Base-by-base conservation (phyloP, 92 coral and sea anemone genomes). In the Parazoanthus darwini region DNA sequence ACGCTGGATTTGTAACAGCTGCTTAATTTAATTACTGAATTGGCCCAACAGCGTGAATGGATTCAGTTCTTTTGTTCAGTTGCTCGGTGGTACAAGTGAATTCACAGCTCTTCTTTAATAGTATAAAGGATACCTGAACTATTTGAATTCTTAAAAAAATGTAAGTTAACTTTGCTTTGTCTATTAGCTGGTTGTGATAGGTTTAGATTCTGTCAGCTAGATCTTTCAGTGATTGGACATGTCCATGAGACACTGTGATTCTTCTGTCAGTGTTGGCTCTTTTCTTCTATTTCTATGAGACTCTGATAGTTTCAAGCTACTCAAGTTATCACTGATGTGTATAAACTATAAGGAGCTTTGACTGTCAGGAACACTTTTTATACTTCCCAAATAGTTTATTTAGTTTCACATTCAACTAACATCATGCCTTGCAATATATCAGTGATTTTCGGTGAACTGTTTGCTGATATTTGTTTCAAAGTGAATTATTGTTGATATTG, bases 1-100 rank as follows among this genome's bases (percentile, higher is more conserved):
- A 84, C 87, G 79, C 87, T 71, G 44, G 35, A 36, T 18, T 71
- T 26, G 39, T 14, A 48, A 74, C 87, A 84, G 44, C 87, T 84
- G 87, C 66, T 44, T 8, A 33, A 29, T 46, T 82, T 38, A 81
- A 58, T 43, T 48, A 56, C 70, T 58, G 18, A 46, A 83, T 83
- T 3, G n/a, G 65, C 86, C 6, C 63, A 35, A 82, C 65, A 42
- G 5, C 78, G 8, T 50, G 78, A 71, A 71, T 46, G 67, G 48
- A 29, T 26, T 84, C 42, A 13, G 87, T 44, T 71, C 79, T 48
- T 81, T 84, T 84, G 79, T 84, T 84, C 58, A 70, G 6, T 9
- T 83, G 20, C 43, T 67, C 23, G 36, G 8, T 48, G 56, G 8
- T 26, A 84, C 63, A 68, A 71, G 68, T 20, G 26, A 66, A 67